Evolutionary conservation across 2,797 vertebrate genomes (phyloP), one percentile per base, ranked within the genome.

Genomic region (Megalops cyprinoides): DNA sequence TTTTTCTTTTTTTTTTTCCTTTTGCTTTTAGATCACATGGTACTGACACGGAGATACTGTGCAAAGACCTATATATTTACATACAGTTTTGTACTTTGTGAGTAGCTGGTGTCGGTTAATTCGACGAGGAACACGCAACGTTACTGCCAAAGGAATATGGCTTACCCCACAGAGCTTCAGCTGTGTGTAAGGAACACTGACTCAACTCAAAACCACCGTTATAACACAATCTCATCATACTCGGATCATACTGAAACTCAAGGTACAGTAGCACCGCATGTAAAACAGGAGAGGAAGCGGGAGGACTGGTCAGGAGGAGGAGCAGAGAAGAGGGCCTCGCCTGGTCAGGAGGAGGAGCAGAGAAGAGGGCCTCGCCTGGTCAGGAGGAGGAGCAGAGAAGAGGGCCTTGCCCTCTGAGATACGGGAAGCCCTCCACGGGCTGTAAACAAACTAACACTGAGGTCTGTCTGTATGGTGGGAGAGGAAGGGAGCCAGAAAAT

Each of bases 21-120:
- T 79, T 74, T 62, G 79, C 75, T 73, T 79, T 91, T 88, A 91
- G 89, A 92, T 91, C 90, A 94, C 94, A 93, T 82, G 79, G 88
- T 92, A 92, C 90, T 60, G 90, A 95, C 92, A 92, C 91, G 85
- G 87, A 93, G 90, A 92, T 87, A 92, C 90, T 95, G 93, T 94
- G 94, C 93, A 94, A 95, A 94, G 90, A 94, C 92, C 91, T 85
- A 92, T 74, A 83, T 87, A 93, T 93, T 90, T 92, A 94, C 90
- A 93, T 87, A 92, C 83, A 88, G 87, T 86, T 71, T 89, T 89
- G 86, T 83, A 80, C 76, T 84, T 79, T 81, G 81, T 85, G 79
- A 82, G 78, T 88, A 91, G 91, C 90, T 91, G 92, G 91, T 93
- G 92, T 87, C 87, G 71, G 87, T 86, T 87, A 89, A 88, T 88